A percentile compares a stretch with the other conserved stretches of the same genome.
phyloP scores from a whole-genome alignment of 2,797 vertebrate genomes.

The Cetoscarus ocellatus region DNA sequence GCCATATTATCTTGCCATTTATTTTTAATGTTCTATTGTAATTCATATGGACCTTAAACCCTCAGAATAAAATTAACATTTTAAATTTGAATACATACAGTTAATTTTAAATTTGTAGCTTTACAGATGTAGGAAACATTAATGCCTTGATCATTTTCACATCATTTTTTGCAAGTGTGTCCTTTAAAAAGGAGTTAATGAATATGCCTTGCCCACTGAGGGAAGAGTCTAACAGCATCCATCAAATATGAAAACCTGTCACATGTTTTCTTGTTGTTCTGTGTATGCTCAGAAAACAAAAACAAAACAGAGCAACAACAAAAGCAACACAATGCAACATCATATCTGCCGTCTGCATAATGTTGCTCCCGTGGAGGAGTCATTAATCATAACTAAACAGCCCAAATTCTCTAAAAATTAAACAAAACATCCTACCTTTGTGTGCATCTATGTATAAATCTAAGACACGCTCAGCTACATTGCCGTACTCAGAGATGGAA shows the following conservation, averaged over 20 bases:
- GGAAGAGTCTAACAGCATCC: constrained; percentile 13
- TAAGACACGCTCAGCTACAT: constrained; percentile 55
- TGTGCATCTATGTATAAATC: constrained; percentile 67
- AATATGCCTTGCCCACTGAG: background rate
- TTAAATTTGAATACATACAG: too few species aligned
- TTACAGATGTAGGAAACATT: too few species aligned
- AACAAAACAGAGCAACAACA: constrained; percentile 36
- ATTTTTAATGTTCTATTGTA: too few species aligned
- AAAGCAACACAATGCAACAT: constrained; percentile 44
- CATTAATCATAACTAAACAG: constrained; percentile 79
- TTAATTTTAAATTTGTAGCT: too few species aligned
- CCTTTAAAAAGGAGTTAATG: background rate
- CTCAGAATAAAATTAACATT: too few species aligned
- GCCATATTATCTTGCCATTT: too few species aligned
- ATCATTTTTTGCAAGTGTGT: too few species aligned
- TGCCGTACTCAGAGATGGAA: constrained; percentile 53
- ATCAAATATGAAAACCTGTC: constrained; percentile 38
- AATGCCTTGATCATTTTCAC: too few species aligned
- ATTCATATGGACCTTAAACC: too few species aligned
- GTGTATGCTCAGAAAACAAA: constrained; percentile 39
- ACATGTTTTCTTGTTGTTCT: constrained; percentile 39
- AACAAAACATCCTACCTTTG: constrained; percentile 74
- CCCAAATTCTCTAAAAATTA: constrained; percentile 65
- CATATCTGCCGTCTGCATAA: constrained; percentile 37
- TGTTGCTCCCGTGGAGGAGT: constrained; percentile 60